Base-by-base conservation (phyloP, 2,797 vertebrate genomes). In the Sebastes jordani region DNA sequence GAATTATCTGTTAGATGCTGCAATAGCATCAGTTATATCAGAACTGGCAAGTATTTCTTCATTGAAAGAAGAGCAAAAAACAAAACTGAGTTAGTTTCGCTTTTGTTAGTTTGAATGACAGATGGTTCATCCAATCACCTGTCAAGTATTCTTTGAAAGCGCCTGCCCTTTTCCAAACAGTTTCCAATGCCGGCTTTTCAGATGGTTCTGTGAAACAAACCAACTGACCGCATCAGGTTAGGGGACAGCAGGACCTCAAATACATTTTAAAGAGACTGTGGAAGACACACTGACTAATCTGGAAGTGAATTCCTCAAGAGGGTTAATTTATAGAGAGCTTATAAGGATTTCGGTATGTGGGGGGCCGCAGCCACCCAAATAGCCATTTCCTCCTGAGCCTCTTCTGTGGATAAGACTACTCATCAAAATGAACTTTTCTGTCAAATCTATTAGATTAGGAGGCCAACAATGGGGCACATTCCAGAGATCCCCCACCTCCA, bases 381-480 rank as follows among this genome's bases (percentile, higher is more conserved):
- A 77, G 68, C 42, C 46, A 70, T 64, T 75, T 86, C 74, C 63
- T 82, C 74, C 66, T 82, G 56, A 78, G 66, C 46, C 80, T 73
- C 30, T 69, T 67, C 20, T 32, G 59, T 74, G 52, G 74, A 67
- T 80, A 78, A 80, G 38, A 70, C 66, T 10, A 29, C 77, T 86
- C 78, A 84, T 89, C 73, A 87, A 89, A 82, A 80, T 84, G 23
- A 86, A 84, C 76, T 84, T 76, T 78, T 18, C 25, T 78, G 67
- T 81, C 69, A 83, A 73, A 87, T 78, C 46, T 83, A 32, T 73
- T 77, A 71, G 78, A 90, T 78, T 16, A 79, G 10, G 55, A 75
- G 67, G 71, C 75, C 66, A 79, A 78, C 66, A 68, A 42, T 64
- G 38, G 74, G 73, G 20, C 6, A 46, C 61, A 72, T 65, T 69